Evolutionary conservation across 1,140 invertebrate species (phyloP).

Genomic region (Bombus difficillimus): DNA sequence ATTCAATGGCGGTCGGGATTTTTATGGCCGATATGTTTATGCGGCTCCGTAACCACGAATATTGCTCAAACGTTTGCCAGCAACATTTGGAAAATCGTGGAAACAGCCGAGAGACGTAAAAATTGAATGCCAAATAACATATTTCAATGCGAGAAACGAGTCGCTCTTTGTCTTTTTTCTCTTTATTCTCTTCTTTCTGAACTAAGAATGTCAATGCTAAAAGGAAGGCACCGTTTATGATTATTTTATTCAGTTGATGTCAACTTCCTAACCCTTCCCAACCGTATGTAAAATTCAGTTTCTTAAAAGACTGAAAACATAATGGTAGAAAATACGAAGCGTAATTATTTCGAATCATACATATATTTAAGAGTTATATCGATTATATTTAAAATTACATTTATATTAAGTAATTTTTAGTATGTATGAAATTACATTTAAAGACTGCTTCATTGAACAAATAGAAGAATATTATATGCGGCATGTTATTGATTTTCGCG

Average conservation of each 20-base stretch:
- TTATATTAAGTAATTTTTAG: no score
- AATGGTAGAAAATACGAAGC: not conserved
- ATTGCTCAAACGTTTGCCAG: slow-evolving; percentile 1
- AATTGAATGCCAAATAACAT: slow-evolving; percentile 1
- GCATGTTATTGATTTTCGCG: no score
- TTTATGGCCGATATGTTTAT: slow-evolving; percentile 35
- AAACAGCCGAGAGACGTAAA: not conserved
- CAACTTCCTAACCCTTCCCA: no score
- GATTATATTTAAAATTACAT: no score
- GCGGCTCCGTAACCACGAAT: not conserved
- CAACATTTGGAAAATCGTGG: slow-evolving; percentile 13
- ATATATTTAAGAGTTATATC: no score
- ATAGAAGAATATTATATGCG: no score
- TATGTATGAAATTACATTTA: no score
- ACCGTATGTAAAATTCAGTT: not conserved
- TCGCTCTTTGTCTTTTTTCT: not conserved
- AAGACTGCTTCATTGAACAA: no score
- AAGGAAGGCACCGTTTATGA: not conserved
- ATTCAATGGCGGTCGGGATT: slow-evolving; percentile 26
- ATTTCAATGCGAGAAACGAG: not conserved
- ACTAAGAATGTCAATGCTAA: not conserved
- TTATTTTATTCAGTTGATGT: not conserved
- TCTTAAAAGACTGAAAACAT: no score
- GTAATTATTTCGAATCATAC: no score
- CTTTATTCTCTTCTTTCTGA: not conserved